These are phyloP conservation scores for Drosophila aldrichi DNA, from an alignment of 2,888 invertebrate species.

Conservation along the genomic window DNA sequence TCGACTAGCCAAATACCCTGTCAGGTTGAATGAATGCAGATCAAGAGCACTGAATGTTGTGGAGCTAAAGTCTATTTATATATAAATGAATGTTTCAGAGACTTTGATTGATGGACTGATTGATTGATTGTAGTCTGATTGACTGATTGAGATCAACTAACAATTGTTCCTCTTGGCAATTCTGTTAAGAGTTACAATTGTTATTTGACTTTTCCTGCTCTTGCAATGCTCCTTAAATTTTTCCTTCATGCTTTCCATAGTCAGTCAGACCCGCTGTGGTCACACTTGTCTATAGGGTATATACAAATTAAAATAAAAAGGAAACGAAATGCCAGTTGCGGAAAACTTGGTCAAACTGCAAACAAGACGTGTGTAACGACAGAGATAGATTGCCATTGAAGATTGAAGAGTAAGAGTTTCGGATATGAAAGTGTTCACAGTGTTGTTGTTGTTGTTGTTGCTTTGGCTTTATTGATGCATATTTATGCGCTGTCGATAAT, in stretches of 20 bases:
- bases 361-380: conserved; percentile 23
- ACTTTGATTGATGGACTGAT: background rate
- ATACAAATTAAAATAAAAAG: conserved; percentile 25
- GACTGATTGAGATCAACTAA: background rate
- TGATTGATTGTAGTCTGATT: background rate
- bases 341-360: conserved; percentile 60
- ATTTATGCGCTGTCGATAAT: conserved; percentile 24
- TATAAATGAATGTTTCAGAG: background rate
- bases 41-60: too few relatives aligned
- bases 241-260: background rate
- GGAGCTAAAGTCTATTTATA: background rate
- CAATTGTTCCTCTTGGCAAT: too few relatives aligned
- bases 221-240: background rate
- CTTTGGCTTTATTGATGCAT: conserved; percentile 26
- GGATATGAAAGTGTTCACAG: conserved; percentile 35
- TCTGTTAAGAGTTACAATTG: too few relatives aligned
- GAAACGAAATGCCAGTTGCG: conserved; percentile 67
- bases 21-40: background rate
- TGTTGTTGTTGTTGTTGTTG: background rate
- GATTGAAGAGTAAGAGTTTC: conserved; percentile 27
- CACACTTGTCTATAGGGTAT: background rate
- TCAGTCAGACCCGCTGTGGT: background rate
- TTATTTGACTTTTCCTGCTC: background rate
- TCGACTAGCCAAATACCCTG: conserved; percentile 28
- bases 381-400: conserved; percentile 21